phyloP scores from a whole-genome alignment of 2,113 vertebrate species.

The Dipodomys stephensi region DNA sequence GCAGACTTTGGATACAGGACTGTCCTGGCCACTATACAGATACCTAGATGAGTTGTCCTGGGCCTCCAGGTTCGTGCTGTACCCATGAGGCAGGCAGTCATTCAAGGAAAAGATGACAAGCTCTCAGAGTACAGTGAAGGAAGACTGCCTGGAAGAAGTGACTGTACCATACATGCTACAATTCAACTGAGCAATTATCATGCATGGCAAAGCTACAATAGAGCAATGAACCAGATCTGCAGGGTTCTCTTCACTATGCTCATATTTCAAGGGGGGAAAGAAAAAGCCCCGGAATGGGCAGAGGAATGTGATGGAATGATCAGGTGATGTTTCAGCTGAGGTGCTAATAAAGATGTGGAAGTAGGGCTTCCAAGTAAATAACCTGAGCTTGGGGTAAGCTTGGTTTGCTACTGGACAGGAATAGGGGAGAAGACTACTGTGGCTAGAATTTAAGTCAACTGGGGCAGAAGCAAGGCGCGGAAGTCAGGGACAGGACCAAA shows the following conservation, averaged over 20 bases:
- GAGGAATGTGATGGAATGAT: not conserved
- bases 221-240: not conserved
- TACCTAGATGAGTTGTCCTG: not conserved
- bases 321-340: not conserved
- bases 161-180: not conserved
- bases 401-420: not conserved
- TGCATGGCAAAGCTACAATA: too few relatives aligned
- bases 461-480: not conserved
- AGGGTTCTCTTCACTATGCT: not conserved
- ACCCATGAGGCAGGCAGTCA: not conserved
- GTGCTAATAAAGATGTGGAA: not conserved
- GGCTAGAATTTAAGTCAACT: not conserved
- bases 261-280: not conserved
- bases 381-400: not conserved
- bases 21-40: not conserved
- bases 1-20: not conserved
- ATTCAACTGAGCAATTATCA: not conserved
- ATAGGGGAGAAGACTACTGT: not conserved
- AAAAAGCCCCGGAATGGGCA: not conserved
- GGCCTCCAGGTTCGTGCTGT: not conserved
- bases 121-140: not conserved
- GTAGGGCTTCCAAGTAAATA: not conserved
- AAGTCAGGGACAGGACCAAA: not conserved
- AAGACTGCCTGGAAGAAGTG: not conserved
- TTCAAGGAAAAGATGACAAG: not conserved